Conservation (phyloP, 2,113 vertebrate species). For the Agelaius phoeniceus region DNA sequence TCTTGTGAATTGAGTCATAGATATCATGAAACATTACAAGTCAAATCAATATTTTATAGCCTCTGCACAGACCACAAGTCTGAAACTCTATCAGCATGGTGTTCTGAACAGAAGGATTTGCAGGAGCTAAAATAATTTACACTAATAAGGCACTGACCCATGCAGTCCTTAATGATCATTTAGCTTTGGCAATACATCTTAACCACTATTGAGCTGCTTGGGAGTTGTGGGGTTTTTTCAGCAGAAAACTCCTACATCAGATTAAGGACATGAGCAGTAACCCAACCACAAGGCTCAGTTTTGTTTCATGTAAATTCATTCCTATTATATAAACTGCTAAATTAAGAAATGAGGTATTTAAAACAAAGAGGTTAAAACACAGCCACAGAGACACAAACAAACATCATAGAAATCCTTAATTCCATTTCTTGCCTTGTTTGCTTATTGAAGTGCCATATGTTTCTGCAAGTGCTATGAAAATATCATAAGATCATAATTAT, state of each 20-base stretch:
- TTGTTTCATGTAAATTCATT: conserved; percentile 49
- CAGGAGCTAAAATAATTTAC: conserved; percentile 28
- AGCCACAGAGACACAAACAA: conserved; percentile 35
- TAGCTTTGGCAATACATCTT: neutral
- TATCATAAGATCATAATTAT: conserved; percentile 67
- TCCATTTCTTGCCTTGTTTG: conserved; percentile 52
- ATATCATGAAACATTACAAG: conserved; percentile 23
- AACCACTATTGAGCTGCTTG: neutral
- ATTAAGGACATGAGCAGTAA: neutral
- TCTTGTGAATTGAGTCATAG: neutral
- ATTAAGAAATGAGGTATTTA: conserved; percentile 69
- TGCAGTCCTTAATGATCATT: neutral
- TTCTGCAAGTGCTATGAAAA: conserved; percentile 61
- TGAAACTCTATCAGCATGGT: neutral
- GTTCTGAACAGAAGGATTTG: neutral
- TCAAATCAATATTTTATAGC: conserved; percentile 40
- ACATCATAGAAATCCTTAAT: conserved; percentile 54
- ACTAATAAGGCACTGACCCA: conserved; percentile 5
- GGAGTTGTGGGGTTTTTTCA: neutral
- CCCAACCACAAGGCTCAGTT: conserved; percentile 21
- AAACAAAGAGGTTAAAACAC: conserved; percentile 49
- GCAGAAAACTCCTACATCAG: neutral
- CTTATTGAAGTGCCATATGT: conserved; percentile 65
- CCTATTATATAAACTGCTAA: conserved; percentile 64
- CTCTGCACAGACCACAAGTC: neutral